These are phyloP conservation scores for Batillaria attramentaria DNA, from an alignment of 1,140 invertebrate genomes.

Conservation along the genomic window DNA sequence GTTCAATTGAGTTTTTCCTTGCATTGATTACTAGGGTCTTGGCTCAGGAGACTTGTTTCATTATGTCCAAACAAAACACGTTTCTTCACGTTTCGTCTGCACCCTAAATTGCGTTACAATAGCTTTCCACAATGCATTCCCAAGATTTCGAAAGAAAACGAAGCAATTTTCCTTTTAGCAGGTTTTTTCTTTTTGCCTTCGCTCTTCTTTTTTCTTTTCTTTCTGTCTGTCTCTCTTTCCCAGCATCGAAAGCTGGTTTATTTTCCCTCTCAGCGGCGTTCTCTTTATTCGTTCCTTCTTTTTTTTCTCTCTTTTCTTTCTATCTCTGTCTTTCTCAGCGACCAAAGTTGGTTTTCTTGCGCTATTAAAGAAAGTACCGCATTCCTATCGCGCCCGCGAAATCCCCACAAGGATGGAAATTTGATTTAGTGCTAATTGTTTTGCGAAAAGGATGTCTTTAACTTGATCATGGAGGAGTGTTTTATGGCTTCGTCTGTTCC, in stretches of 20 bases:
- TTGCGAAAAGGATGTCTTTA: constrained; percentile 21
- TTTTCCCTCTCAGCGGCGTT: not conserved
- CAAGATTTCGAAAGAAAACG: not conserved
- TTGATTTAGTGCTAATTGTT: constrained; percentile 30
- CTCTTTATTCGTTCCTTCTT: not conserved
- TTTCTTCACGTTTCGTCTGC: too few species aligned
- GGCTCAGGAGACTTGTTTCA: not conserved
- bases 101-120: too few species aligned
- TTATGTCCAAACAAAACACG: too few species aligned
- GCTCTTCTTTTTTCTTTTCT: not conserved
- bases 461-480: constrained; percentile 20
- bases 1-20: not conserved
- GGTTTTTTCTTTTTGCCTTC: not conserved
- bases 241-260: not conserved
- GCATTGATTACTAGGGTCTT: not conserved
- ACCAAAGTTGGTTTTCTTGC: too few species aligned
- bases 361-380: too few species aligned
- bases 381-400: not conserved
- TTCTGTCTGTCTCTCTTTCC: not conserved
- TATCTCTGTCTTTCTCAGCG: too few species aligned
- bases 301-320: not conserved
- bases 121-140: not conserved
- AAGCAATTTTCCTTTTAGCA: not conserved
- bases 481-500: constrained; percentile 5
- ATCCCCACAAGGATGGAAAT: not conserved